Base-by-base conservation (phyloP, 2,888 invertebrate species). In the Cepaea hortensis region DNA sequence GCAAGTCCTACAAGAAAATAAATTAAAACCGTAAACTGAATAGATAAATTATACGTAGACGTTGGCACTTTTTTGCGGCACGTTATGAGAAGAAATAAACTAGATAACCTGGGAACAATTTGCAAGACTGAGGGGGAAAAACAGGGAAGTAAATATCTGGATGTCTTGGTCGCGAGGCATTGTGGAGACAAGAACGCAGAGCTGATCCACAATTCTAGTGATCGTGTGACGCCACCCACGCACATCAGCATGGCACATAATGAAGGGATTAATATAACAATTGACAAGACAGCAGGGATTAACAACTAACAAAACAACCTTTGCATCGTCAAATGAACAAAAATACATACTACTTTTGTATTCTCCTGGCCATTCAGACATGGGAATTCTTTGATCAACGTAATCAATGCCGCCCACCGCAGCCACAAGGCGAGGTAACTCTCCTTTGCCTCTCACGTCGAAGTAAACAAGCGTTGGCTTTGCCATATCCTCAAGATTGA, bases 351-450 rank as follows among this genome's bases (percentile, higher is more conserved):
- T 72, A n/a, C n/a, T 20, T 23, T 72, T 72, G n/a, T 23, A 72
- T 23, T 72, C 18, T 72, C n/a, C 23, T 72, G 20, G n/a, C 72
- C 72, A 72, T 13, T 72, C 72, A n/a, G 72, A 20, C 13, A 20
- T 7, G 7, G 11, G 11, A 3, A 72, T 72, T 72, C 72, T 72
- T 9, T 72, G 13, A n/a, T 72, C 72, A 13, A n/a, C 72, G 23
- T 72, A 72, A 20, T 13, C 23, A 1, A 72, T 23, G 7, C n/a
- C n/a, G n/a, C 72, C 72, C 72, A 23, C 72, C 11, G 72, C 72
- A 20, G 72, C 72, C 72, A 72, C 72, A n/a, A 72, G 23, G n/a
- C 72, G 72, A 72, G 72, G 72, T 72, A 72, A 72, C 72, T 72
- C 72, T 23, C 72, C 72, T n/a, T n/a, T 72, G 72, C n/a, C 72